Conservation (phyloP, 1,140 invertebrate genomes). For the Dendrolimus punctatus region DNA sequence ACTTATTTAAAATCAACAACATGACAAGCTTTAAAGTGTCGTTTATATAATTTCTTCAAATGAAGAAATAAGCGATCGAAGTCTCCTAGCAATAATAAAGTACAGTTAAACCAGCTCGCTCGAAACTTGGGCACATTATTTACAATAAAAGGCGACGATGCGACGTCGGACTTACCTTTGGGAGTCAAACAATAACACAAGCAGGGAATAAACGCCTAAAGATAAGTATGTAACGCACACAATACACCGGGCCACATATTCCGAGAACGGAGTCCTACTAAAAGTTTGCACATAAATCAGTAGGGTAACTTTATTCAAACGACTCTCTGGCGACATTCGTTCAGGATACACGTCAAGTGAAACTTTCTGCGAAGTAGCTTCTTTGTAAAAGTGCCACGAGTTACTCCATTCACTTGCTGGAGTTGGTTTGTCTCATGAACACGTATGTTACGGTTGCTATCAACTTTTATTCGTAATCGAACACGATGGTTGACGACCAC, state of each 20-base stretch:
- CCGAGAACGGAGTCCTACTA: constrained; percentile 24
- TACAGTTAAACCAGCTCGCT: neutral
- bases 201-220: constrained; percentile 34
- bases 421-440: constrained; percentile 29
- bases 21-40: too few species aligned
- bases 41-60: too few species aligned
- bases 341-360: constrained; percentile 50
- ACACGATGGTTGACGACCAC: too few species aligned
- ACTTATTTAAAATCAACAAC: too few species aligned
- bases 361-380: constrained; percentile 43
- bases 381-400: constrained; percentile 38
- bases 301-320: constrained; percentile 64
- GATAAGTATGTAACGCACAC: constrained; percentile 24
- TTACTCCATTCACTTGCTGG: constrained; percentile 18
- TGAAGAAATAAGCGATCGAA: too few species aligned
- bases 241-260: constrained; percentile 39
- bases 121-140: constrained; percentile 19
- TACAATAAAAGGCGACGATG: constrained; percentile 12
- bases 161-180: constrained; percentile 15
- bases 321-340: constrained; percentile 63
- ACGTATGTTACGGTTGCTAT: constrained; percentile 18
- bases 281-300: constrained; percentile 66
- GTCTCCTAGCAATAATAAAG: constrained; percentile 1
- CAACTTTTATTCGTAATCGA: neutral
- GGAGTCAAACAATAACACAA: constrained; percentile 26